phyloP scores from a whole-genome alignment of 1,140 invertebrate species.

The Cylas formicarius region DNA sequence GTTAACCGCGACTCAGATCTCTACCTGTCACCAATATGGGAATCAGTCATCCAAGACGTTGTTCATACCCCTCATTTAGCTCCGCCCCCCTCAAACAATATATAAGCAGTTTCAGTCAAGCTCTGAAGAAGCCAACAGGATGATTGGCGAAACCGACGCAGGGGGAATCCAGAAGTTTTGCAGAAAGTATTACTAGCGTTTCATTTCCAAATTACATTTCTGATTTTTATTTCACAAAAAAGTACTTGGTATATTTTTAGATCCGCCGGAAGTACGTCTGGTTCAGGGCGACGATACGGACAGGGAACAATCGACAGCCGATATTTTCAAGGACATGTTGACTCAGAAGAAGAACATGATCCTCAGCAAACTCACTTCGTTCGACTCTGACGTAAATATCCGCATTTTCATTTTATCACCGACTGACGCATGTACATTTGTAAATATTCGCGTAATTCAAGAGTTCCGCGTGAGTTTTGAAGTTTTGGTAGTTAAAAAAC shows the following conservation, averaged over 20 bases:
- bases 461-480: not conserved
- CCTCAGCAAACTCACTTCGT: constrained; percentile 77
- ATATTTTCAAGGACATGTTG: constrained; percentile 83
- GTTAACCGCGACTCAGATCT: too few relatives aligned
- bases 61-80: too few relatives aligned
- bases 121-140: too few relatives aligned
- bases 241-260: constrained; percentile 25
- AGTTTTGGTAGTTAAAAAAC: too few relatives aligned
- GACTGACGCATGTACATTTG: constrained; percentile 8
- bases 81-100: too few relatives aligned
- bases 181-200: too few relatives aligned
- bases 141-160: too few relatives aligned
- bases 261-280: constrained; percentile 47
- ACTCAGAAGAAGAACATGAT: constrained; percentile 80
- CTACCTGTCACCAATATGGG: too few relatives aligned
- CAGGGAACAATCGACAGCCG: constrained; percentile 64
- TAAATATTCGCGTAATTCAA: constrained; percentile 1
- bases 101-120: too few relatives aligned
- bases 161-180: too few relatives aligned
- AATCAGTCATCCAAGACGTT: too few relatives aligned
- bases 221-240: constrained; percentile 4
- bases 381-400: constrained; percentile 77
- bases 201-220: constrained; percentile 26
- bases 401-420: constrained; percentile 8
- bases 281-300: constrained; percentile 35